These are phyloP conservation scores for Geotria australis DNA, from an alignment of 2,797 vertebrate species.

Conservation along the genomic window DNA sequence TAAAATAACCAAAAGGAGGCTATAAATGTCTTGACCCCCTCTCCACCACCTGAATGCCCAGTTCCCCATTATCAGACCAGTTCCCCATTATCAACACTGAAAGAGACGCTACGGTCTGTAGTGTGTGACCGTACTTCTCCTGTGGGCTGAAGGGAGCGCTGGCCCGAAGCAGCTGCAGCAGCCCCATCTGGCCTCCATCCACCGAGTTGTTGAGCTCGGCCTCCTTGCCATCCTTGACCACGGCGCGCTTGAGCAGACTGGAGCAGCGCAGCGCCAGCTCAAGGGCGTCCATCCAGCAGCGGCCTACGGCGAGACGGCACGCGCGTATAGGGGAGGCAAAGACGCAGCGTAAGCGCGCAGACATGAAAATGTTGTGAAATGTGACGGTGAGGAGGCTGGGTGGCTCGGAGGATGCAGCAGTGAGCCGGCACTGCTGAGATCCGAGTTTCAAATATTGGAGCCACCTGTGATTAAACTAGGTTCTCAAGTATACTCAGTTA, in stretches of 20 bases:
- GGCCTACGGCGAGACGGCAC: slow-evolving; percentile 20
- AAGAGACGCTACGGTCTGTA: no score
- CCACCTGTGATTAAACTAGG: not conserved
- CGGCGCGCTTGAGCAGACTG: slow-evolving; percentile 70
- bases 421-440: not conserved
- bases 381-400: not conserved
- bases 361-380: no score
- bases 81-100: no score
- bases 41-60: no score
- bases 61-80: no score
- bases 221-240: slow-evolving; percentile 90
- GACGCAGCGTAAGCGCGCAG: no score
- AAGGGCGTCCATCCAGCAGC: slow-evolving; percentile 96
- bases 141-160: no score
- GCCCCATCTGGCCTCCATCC: no score
- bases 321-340: not conserved
- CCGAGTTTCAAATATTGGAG: not conserved
- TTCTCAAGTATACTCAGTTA: not conserved
- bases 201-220: not conserved
- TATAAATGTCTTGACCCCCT: no score
- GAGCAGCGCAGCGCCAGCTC: slow-evolving; percentile 93
- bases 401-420: not conserved
- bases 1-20: no score
- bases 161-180: no score
- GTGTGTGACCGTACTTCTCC: no score